These are phyloP conservation scores for Piezodorus guildinii DNA, from an alignment of 1,140 invertebrate genomes.

Conservation along the genomic window DNA sequence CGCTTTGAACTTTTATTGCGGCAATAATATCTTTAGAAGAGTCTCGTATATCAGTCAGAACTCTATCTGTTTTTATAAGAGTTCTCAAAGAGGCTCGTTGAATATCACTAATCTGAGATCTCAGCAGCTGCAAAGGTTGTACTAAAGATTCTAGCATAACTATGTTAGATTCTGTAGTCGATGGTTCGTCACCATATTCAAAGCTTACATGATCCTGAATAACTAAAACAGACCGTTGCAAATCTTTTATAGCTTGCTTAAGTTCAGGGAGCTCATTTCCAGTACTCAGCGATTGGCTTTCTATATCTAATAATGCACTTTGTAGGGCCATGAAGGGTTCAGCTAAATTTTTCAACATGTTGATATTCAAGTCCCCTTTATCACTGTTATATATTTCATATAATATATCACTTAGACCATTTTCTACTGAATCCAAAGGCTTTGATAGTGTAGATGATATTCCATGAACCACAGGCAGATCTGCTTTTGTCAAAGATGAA, in stretches of 20 bases:
- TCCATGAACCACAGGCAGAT: conserved; percentile 9
- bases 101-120: conserved; percentile 22
- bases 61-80: conserved; percentile 18
- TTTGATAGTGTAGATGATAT: conserved; percentile 20
- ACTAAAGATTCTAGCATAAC: conserved; percentile 27
- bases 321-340: conserved; percentile 29
- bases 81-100: conserved; percentile 17
- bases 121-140: conserved; percentile 27
- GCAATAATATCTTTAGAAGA: conserved; percentile 10
- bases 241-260: conserved; percentile 28
- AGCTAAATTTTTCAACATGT: conserved; percentile 27
- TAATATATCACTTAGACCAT: conserved; percentile 24
- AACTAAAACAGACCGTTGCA: conserved; percentile 28
- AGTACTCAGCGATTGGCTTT: conserved; percentile 3
- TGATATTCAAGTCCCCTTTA: conserved; percentile 22
- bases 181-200: conserved; percentile 29
- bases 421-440: conserved; percentile 26
- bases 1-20: not conserved
- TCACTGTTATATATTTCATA: conserved; percentile 27
- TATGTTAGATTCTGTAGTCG: conserved; percentile 28
- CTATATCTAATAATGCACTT: conserved; percentile 28
- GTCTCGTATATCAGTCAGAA: conserved; percentile 11
- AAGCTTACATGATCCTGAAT: conserved; percentile 30
- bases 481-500: conserved; percentile 14
- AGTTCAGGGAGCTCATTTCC: conserved; percentile 22